Conservation (phyloP, 1,140 invertebrate genomes). For the Stegodyphus dumicola region DNA sequence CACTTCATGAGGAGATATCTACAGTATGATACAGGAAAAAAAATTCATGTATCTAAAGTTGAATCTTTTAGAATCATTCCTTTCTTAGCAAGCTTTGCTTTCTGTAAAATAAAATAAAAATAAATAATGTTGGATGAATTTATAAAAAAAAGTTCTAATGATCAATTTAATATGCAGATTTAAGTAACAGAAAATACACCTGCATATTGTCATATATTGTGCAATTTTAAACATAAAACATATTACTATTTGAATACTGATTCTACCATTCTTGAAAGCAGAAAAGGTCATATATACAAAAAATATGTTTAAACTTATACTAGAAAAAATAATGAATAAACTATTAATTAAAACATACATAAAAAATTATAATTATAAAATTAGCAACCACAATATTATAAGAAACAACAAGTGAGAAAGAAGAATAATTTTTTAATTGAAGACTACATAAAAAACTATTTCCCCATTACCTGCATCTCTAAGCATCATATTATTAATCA, state of each 20-base stretch:
- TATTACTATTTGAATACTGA: background rate
- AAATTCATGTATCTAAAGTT: slow-evolving; percentile 21
- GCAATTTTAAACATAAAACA: background rate
- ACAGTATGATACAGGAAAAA: slow-evolving; percentile 1
- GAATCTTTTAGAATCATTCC: slow-evolving; percentile 58
- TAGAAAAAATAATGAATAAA: too few species aligned
- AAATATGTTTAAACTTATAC: too few species aligned
- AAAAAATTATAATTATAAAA: too few species aligned
- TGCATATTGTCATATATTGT: background rate
- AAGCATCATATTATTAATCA: too few species aligned
- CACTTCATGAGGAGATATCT: slow-evolving; percentile 50
- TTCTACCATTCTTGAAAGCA: background rate
- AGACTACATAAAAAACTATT: too few species aligned
- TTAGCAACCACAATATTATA: too few species aligned
- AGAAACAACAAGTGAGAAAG: too few species aligned
- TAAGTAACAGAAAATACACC: background rate
- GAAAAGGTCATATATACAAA: too few species aligned
- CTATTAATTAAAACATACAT: too few species aligned
- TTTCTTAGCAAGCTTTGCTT: slow-evolving; percentile 64
- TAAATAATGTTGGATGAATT: background rate
- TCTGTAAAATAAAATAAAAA: slow-evolving; percentile 65
- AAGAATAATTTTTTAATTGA: too few species aligned
- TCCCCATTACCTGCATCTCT: too few species aligned
- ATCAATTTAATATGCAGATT: background rate
- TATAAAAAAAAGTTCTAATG: background rate